phyloP scores from a whole-genome alignment of 2,888 invertebrate species.

The Hedychridium roseum region DNA sequence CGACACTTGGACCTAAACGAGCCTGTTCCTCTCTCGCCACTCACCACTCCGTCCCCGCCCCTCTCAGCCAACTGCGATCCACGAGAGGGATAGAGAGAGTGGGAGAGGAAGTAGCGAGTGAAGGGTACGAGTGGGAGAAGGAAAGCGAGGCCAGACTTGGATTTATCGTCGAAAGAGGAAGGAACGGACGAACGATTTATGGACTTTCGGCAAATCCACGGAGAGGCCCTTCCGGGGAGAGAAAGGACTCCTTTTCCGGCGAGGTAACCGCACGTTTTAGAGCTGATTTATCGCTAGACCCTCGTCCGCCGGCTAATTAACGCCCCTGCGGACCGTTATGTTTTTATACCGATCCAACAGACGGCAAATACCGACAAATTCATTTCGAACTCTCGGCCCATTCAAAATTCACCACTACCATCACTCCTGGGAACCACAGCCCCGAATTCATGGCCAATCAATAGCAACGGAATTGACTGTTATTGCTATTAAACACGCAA shows the following conservation, averaged over 20 bases:
- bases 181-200: conserved; percentile 21
- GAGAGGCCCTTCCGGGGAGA: conserved; percentile 8
- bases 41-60: neutral
- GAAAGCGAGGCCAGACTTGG: neutral
- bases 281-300: neutral
- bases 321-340: no score
- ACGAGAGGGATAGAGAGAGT: conserved; percentile 11
- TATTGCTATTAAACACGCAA: no score
- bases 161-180: neutral
- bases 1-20: no score
- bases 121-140: neutral
- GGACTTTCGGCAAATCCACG: conserved; percentile 14
- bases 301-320: no score
- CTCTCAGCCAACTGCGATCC: conserved; percentile 4
- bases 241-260: neutral
- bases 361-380: no score
- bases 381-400: no score
- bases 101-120: neutral
- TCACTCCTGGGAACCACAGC: no score
- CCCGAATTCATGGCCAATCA: no score
- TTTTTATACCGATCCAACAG: no score
- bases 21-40: conserved; percentile 8
- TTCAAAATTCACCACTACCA: no score
- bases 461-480: no score
- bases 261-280: no score